Evolutionary conservation across 2,797 vertebrate species (phyloP).

Genomic region (Miichthys miiuy): DNA sequence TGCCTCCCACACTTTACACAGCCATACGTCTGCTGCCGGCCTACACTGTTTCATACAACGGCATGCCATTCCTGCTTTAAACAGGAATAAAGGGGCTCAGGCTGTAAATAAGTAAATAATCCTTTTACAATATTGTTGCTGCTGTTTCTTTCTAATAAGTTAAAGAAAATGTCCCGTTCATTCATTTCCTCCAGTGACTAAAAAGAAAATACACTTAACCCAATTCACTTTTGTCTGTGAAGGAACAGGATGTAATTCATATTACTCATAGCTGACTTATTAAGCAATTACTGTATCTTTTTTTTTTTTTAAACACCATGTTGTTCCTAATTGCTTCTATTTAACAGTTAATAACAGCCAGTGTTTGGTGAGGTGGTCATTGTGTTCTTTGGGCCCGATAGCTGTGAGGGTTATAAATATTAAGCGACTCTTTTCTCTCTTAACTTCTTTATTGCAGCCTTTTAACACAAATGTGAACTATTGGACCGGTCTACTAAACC

Average conservation of each 20-base stretch:
- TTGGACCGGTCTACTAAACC: background rate
- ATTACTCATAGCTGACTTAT: conserved; percentile 1
- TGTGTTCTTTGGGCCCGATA: background rate
- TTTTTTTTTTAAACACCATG: background rate
- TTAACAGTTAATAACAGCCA: background rate
- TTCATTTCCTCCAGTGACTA: background rate
- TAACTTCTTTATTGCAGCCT: background rate
- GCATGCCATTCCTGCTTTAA: too few species aligned
- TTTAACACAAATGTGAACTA: background rate
- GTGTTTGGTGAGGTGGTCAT: background rate
- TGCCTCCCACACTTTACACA: too few species aligned
- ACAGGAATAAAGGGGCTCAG: too few species aligned
- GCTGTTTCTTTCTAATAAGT: background rate
- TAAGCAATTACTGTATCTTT: conserved; percentile 1
- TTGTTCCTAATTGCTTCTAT: conserved; percentile 2
- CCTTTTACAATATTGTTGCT: background rate
- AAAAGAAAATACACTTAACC: background rate
- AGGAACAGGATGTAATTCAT: background rate
- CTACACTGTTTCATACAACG: too few species aligned
- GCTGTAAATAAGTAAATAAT: too few species aligned
- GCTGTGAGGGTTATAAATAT: background rate
- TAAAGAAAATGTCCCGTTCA: background rate
- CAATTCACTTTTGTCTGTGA: background rate
- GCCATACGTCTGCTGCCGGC: too few species aligned
- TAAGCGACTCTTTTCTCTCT: background rate